A percentile compares a stretch with the other conserved stretches of the same genome.
phyloP scores from a whole-genome alignment of 2,797 vertebrate species.

The Scolopax rusticola region DNA sequence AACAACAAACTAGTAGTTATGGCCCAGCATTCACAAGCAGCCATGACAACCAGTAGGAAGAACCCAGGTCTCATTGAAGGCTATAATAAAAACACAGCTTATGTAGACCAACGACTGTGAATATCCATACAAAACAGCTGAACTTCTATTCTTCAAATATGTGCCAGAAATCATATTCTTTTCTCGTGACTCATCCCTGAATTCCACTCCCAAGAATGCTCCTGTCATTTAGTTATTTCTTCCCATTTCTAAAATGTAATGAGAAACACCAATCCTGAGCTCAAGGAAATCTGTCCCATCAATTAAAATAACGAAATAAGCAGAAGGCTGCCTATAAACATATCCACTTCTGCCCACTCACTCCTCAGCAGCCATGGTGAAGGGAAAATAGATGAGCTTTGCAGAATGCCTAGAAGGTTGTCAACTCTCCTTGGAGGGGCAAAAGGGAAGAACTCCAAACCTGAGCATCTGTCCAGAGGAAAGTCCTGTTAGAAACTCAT shows the following conservation, averaged over 20 bases:
- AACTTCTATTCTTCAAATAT: slow-evolving; percentile 24
- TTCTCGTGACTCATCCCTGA: slow-evolving; percentile 51
- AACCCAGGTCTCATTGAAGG: not conserved
- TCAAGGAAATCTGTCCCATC: slow-evolving; percentile 48
- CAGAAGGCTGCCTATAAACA: slow-evolving; percentile 53
- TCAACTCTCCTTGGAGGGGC: not conserved
- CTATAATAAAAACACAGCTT: slow-evolving; percentile 25
- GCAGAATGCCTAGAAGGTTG: slow-evolving; percentile 33
- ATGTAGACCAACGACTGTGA: slow-evolving; percentile 2
- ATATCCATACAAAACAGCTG: not conserved
- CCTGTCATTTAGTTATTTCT: slow-evolving; percentile 63
- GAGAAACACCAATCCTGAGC: slow-evolving; percentile 16
- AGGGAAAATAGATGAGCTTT: slow-evolving; percentile 18
- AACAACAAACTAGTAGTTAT: slow-evolving; percentile 60
- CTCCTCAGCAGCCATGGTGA: slow-evolving; percentile 7
- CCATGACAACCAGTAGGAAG: slow-evolving; percentile 33
- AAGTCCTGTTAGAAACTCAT: not conserved
- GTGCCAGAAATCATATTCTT: slow-evolving; percentile 47
- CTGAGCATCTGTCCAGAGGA: not conserved
- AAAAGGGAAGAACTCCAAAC: not conserved
- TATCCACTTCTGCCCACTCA: slow-evolving; percentile 41
- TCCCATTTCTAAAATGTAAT: slow-evolving; percentile 44
- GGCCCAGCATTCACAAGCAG: slow-evolving; percentile 56
- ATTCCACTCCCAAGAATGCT: slow-evolving; percentile 38
- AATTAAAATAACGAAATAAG: slow-evolving; percentile 54